Evolutionary conservation across 2,888 invertebrate genomes (phyloP), one percentile per base, ranked within the genome.

Genomic region (Metopia argyrocephala): DNA sequence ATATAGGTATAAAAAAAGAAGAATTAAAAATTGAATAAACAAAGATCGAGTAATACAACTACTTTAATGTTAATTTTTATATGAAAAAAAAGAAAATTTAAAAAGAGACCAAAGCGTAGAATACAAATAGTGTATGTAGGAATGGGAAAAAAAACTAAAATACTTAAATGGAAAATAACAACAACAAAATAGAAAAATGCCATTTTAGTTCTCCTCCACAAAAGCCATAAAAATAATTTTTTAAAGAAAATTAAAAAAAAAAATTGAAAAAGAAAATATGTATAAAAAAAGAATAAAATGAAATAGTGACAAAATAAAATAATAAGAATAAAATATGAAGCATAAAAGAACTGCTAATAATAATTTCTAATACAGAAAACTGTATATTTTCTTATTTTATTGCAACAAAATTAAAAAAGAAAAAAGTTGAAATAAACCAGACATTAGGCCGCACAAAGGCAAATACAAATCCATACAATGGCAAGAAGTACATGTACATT

Each of bases 391-490:
- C n/a, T n/a, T n/a, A n/a, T n/a, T 66, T 54, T 56, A 27, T 65
- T 71, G 71, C 65, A 82, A 82, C 70, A 64, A 85, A 85, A 38
- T 82, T 84, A 83, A 38, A 84, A 86, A 85, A 82, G 83, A 82
- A 84, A 85, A 86, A 83, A 54, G 54, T 56, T 61, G 65, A 61
- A 69, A 50, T 46, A 82, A 83, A 70, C 21, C 79, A 74, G 68
- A 62, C 62, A 73, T 50, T 68, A 73, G 62, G 79, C 79, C 79
- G 48, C 54, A 68, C 75, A 69, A 62, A 74, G 66, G 54, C 38
- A 38, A 38, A 38, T 38, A 38, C 38, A 38, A n/a, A n/a, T n/a
- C n/a, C n/a, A n/a, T n/a, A 38, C 57, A 76, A 31, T 25, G 31
- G 61, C 27, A 52, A 74, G 50, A 59, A 69, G 57, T 64, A 78